Base-by-base conservation (phyloP, 2,888 invertebrate genomes). In the Steromphala cineraria region DNA sequence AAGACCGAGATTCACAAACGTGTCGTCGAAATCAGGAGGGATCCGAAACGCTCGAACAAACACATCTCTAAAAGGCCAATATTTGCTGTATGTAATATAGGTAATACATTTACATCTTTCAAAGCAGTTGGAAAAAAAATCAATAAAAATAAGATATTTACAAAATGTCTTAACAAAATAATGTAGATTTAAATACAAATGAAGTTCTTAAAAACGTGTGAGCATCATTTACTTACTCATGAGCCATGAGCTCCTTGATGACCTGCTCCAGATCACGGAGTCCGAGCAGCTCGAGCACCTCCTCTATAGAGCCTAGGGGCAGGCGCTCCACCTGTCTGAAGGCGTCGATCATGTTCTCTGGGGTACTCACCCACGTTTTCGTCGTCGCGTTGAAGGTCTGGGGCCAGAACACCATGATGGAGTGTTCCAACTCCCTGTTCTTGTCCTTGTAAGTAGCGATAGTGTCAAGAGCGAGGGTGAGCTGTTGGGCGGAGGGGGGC, bases 1-100 rank as follows among this genome's bases (percentile, higher is more conserved):
- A 5, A 92, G 83, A 5, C 90, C 91, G 7, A 92, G 78, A 78
- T 92, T 92, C 10, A 91, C 89, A 79, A 91, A 91, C 0, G 91
- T 92, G 84, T 92, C 92, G 78, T 92, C 92, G 78, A 91, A 91
- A 82, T 92, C 92, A 2, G 92, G 91, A 7, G 92, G 91, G 52
- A 91, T 90, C 81, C 87, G 84, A 79, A 91, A 90, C 0, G 88
- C 90, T 7, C 76, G 75, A 15, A 83, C 36, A 75, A 87, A 87
- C 0, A 79, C 81, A 24, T 79, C 53, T 79, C 89, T 88, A 82
- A 84, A 80, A 67, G 52, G 28, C 36, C 36, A 36, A 36, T 4
- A 36, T 36, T n/a, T n/a, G n/a, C n/a, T n/a, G n/a, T n/a, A n/a
- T n/a, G n/a, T n/a, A n/a, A n/a, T n/a, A n/a, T n/a, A n/a, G n/a